phyloP scores from a whole-genome alignment of 2,113 vertebrate species.

The Petromus typicus region DNA sequence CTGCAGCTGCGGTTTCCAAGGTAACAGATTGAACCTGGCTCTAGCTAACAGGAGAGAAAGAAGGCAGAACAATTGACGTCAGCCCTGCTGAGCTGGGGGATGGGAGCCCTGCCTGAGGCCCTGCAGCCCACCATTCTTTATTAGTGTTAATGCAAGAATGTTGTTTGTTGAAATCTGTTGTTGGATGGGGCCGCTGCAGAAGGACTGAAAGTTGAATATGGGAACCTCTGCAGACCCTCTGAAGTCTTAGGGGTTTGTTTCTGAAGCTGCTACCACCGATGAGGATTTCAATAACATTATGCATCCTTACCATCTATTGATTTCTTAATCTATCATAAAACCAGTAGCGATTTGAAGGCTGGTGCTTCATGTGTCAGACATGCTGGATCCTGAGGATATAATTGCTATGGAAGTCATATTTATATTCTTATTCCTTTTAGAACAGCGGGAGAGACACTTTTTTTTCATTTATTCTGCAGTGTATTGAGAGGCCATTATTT shows the following conservation, averaged over 20 bases:
- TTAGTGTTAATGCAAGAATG: not conserved
- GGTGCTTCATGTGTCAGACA: not conserved
- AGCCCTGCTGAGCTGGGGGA: not conserved
- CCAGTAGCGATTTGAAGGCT: too few species aligned
- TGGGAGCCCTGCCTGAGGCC: not conserved
- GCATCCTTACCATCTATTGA: not conserved
- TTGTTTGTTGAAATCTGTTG: not conserved
- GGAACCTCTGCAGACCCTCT: not conserved
- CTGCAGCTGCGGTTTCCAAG: slow-evolving; percentile 65
- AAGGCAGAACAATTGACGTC: not conserved
- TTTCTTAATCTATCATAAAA: not conserved
- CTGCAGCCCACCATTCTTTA: not conserved
- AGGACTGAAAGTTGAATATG: not conserved
- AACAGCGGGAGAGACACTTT: not conserved
- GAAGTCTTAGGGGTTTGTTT: not conserved
- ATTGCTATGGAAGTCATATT: not conserved
- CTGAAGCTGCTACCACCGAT: not conserved
- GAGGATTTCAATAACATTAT: not conserved
- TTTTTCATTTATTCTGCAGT: not conserved
- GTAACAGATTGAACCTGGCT: slow-evolving; percentile 41
- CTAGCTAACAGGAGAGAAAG: not conserved
- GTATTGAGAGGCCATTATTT: not conserved
- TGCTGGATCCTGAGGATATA: not conserved
- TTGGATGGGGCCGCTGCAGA: not conserved
- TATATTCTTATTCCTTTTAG: not conserved